Percentiles rank a stretch among this genome's conserved stretches.
Conservation (phyloP, 2,113 vertebrate genomes). For the Xenus cinereus region DNA sequence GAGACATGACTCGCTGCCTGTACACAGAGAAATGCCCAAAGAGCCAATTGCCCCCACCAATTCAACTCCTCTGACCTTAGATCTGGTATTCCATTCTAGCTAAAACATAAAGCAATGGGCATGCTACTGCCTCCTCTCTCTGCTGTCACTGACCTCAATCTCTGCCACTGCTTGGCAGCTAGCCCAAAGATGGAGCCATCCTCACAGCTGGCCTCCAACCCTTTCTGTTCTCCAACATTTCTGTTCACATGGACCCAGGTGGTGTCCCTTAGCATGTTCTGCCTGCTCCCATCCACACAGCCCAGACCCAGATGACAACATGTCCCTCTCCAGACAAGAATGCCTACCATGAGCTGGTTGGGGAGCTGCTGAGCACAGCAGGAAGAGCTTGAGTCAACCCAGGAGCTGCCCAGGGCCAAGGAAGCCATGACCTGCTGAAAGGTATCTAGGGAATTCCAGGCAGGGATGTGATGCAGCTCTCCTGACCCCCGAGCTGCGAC, state of each 20-base stretch:
- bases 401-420: neutral
- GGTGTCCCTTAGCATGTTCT: neutral
- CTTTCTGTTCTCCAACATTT: neutral
- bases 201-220: neutral
- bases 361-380: neutral
- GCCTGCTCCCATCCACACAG: rapidly evolving
- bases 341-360: neutral
- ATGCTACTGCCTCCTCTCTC: neutral
- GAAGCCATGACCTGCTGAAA: neutral
- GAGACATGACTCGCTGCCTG: neutral
- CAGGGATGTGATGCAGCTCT: neutral
- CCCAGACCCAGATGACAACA: neutral
- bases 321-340: neutral
- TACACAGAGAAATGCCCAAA: neutral
- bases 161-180: neutral
- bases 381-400: neutral
- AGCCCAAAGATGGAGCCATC: neutral
- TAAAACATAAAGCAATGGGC: neutral
- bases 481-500: neutral
- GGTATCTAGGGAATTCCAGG: neutral
- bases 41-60: too few relatives aligned
- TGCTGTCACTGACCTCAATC: neutral
- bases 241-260: neutral
- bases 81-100: neutral
- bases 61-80: neutral